A percentile compares a stretch with the other conserved stretches of the same genome.
These are phyloP conservation scores for Lottia gigantea DNA, from an alignment of 2,888 invertebrate genomes.

Conservation along the genomic window DNA sequence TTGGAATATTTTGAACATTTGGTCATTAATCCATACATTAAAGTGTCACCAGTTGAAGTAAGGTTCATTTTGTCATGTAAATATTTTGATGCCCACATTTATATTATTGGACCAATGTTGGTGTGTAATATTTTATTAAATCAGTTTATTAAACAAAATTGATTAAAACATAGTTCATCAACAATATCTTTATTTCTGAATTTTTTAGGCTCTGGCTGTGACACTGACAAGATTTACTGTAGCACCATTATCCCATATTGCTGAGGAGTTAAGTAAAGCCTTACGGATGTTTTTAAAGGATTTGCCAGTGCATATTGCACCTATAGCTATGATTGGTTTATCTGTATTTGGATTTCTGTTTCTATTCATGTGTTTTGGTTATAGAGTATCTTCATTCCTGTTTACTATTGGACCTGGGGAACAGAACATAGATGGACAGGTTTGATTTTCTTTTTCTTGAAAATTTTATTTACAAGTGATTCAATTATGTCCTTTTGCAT, in stretches of 20 bases:
- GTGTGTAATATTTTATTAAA: too few species aligned
- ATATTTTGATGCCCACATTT: too few species aligned
- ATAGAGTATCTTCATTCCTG: constrained; percentile 24
- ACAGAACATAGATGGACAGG: not conserved
- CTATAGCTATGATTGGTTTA: constrained; percentile 21
- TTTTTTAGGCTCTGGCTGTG: constrained; percentile 37
- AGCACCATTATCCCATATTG: constrained; percentile 36
- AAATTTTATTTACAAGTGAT: too few species aligned
- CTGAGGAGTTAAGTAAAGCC: constrained; percentile 21
- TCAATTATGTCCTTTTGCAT: too few species aligned
- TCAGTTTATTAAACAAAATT: too few species aligned
- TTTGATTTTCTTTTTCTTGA: not conserved
- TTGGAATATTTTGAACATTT: constrained; percentile 34
- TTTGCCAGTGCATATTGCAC: constrained; percentile 35
- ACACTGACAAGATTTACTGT: constrained; percentile 36
- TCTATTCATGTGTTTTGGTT: constrained; percentile 31
- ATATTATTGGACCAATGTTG: too few species aligned
- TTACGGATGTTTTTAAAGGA: constrained; percentile 35
- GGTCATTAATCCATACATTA: constrained; percentile 38
- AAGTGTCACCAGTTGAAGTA: constrained; percentile 41
- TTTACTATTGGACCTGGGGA: constrained; percentile 24
- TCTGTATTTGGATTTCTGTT: constrained; percentile 20
- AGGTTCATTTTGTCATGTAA: not conserved
- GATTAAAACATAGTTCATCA: too few species aligned
- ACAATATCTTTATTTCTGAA: too few species aligned